These are phyloP conservation scores for Nothobranchius furzeri DNA, from an alignment of 2,113 vertebrate species.

Conservation along the genomic window DNA sequence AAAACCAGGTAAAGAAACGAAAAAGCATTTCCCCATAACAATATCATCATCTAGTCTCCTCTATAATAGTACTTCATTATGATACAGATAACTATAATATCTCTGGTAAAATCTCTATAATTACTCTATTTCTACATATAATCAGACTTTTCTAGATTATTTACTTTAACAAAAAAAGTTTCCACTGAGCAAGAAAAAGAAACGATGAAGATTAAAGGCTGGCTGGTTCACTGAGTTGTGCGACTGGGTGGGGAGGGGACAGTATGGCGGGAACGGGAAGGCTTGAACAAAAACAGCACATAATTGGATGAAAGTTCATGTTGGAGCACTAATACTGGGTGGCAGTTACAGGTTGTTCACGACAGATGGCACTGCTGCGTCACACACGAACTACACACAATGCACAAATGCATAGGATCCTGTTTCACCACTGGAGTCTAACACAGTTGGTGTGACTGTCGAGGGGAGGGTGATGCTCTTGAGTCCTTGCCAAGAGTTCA, in stretches of 20 bases:
- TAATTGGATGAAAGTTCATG: constrained; percentile 17
- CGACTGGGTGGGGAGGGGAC: constrained; percentile 48
- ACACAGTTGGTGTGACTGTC: constrained; percentile 36
- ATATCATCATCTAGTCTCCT: constrained; percentile 59
- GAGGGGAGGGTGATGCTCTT: constrained; percentile 23
- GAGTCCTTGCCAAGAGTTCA: constrained; percentile 38
- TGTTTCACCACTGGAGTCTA: constrained; percentile 50
- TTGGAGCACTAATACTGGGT: constrained; percentile 52
- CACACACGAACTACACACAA: constrained; percentile 65
- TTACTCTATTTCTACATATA: constrained; percentile 76
- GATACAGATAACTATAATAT: constrained; percentile 74
- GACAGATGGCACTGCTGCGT: constrained; percentile 74
- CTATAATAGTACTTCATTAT: constrained; percentile 69
- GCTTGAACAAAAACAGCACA: constrained; percentile 44
- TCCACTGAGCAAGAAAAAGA: constrained; percentile 63
- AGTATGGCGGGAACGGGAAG: constrained; percentile 15
- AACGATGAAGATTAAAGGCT: constrained; percentile 72
- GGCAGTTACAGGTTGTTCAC: constrained; percentile 65
- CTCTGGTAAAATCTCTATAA: constrained; percentile 77
- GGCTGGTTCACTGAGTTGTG: constrained; percentile 76
- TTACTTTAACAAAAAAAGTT: constrained; percentile 62
- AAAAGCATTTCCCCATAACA: constrained; percentile 39
- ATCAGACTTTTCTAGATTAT: constrained; percentile 64
- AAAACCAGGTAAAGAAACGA: constrained; percentile 58
- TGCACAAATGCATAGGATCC: constrained; percentile 70